Conservation (phyloP, 2,888 invertebrate species). For the Alloplasta piceator region DNA sequence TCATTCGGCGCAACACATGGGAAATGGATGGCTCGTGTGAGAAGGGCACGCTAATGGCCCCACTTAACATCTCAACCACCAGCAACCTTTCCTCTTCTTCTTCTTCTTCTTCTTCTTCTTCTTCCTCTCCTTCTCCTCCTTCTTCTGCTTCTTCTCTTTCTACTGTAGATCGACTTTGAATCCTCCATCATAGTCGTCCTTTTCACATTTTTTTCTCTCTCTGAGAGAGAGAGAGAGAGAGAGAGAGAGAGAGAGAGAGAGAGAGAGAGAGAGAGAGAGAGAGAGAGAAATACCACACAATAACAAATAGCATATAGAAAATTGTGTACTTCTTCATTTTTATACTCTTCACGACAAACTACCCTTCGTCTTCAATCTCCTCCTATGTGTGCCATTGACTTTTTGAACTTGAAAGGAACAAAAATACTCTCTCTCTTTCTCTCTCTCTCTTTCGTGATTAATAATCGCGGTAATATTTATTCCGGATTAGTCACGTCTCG, state of each 20-base stretch:
- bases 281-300: not conserved
- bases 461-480: conserved; percentile 83
- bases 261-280: no score
- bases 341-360: conserved; percentile 8
- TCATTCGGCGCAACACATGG: conserved; percentile 29
- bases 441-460: conserved; percentile 75
- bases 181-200: conserved; percentile 51
- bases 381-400: conserved; percentile 15
- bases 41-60: conserved; percentile 80
- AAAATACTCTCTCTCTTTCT: conserved; percentile 58
- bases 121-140: conserved; percentile 18
- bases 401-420: conserved; percentile 18
- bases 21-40: conserved; percentile 49
- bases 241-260: no score
- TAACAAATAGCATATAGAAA: not conserved
- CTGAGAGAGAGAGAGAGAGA: no score
- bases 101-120: no score
- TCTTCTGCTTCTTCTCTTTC: conserved; percentile 31
- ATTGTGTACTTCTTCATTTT: conserved; percentile 38
- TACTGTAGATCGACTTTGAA: conserved; percentile 53
- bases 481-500: conserved; percentile 82
- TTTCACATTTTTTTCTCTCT: conserved; percentile 22
- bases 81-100: conserved; percentile 63
- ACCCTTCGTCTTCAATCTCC: conserved; percentile 29
- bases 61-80: conserved; percentile 83